Base-by-base conservation (phyloP, 30 jellyfish, hydroid and myxozoan genomes). In the Cassiopea andromeda region DNA sequence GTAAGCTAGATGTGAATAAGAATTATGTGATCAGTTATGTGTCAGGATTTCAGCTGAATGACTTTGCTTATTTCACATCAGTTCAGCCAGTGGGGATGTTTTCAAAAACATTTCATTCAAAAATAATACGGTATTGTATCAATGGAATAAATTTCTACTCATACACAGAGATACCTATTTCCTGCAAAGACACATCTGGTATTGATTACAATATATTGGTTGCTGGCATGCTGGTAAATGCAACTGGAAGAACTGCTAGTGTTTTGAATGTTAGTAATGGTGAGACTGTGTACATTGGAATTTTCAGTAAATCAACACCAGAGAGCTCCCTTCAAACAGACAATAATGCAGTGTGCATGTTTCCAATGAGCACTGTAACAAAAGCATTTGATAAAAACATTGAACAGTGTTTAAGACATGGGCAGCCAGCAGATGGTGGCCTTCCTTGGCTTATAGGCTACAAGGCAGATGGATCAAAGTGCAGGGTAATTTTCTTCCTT, bases 211-310 rank as follows among this genome's bases (percentile, higher is more conserved):
- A 87, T 43, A 69, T 87, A 54, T 58, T 87, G 70, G 61, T 87
- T 46, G 89, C 85, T 66, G 94, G 94, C 9, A 68, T 59, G 49
- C 44, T 87, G n/a, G 17, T 87, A 17, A 87, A 77, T 9, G 87
- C 89, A 7, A 87, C 87, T 46, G 90, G 90, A 14, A 68, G 67
- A 44, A n/a, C 90, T n/a, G 94, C 94, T 18, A 47, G 27, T 45
- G 18, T 87, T 47, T 78, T 78, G 74, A 87, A 87, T 87, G 94
- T 80, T 2, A 87, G 86, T 48, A 88, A 48, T 17, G 94, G 94
- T 46, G 90, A 87, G 18, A 44, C 48, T 48, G 73, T 78, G 8
- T 78, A 61, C 68, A 48, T 87, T 17, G 94, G 94, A 27, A 60
- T 87, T 13, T 87, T 87, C 81, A 87, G 94, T 66, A 87, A 78